phyloP scores from a whole-genome alignment of 2,113 vertebrate species.

The Noturus placidus region DNA sequence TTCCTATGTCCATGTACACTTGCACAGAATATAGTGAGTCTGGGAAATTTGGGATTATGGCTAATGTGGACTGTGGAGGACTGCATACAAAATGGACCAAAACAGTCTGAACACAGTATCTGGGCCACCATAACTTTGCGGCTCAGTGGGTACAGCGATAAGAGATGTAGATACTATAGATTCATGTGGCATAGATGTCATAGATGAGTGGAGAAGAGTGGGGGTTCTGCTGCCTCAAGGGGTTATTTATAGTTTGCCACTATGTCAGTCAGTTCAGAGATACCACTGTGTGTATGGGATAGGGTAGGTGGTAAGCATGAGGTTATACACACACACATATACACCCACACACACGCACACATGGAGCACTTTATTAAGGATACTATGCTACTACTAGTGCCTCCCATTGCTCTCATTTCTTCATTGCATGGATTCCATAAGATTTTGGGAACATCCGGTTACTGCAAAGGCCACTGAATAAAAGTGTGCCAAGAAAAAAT shows the following conservation, averaged over 20 bases:
- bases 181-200: constrained; percentile 14
- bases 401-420: too few species aligned
- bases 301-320: not conserved
- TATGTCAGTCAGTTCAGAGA: not conserved
- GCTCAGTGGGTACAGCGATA: not conserved
- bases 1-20: not conserved
- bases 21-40: not conserved
- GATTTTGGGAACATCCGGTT: too few species aligned
- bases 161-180: not conserved
- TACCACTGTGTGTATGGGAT: too few species aligned
- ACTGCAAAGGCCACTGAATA: too few species aligned
- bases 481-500: too few species aligned
- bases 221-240: constrained; percentile 8
- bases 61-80: not conserved
- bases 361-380: too few species aligned
- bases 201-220: not conserved
- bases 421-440: too few species aligned
- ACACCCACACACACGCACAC: too few species aligned
- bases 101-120: too few species aligned
- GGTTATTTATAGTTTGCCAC: constrained; percentile 38
- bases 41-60: not conserved
- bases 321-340: too few species aligned
- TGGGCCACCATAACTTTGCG: too few species aligned
- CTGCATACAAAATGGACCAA: not conserved
- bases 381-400: too few species aligned